These are phyloP conservation scores for Pseudochromis fuscus DNA, from an alignment of 2,797 vertebrate genomes.

Conservation along the genomic window DNA sequence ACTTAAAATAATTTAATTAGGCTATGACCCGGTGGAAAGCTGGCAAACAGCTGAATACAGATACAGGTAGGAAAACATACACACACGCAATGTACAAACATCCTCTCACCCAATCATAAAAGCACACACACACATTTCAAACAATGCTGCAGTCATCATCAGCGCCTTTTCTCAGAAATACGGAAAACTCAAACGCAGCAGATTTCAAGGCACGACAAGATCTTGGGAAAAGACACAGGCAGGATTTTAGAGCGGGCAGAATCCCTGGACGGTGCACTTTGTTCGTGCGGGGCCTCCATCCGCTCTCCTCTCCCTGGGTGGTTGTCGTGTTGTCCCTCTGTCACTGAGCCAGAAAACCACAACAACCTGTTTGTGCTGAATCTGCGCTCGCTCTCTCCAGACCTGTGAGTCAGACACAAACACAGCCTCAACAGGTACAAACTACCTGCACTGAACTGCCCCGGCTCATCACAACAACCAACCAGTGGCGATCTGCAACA, in stretches of 20 bases:
- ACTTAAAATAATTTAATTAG: slow-evolving; percentile 15
- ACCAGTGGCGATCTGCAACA: neutral
- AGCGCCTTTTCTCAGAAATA: slow-evolving; percentile 53
- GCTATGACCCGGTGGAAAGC: slow-evolving; percentile 35
- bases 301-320: slow-evolving; percentile 31
- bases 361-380: slow-evolving; percentile 76
- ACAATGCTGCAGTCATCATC: slow-evolving; percentile 65
- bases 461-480: neutral
- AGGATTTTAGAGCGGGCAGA: slow-evolving; percentile 37
- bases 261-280: slow-evolving; percentile 63
- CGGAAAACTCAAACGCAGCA: slow-evolving; percentile 74
- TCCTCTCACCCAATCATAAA: slow-evolving; percentile 16
- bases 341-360: slow-evolving; percentile 59
- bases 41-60: slow-evolving; percentile 18
- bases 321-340: slow-evolving; percentile 45
- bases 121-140: slow-evolving; percentile 32
- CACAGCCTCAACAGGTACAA: slow-evolving; percentile 65
- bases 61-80: slow-evolving; percentile 33
- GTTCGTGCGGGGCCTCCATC: slow-evolving; percentile 67
- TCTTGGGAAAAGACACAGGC: slow-evolving; percentile 67
- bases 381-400: slow-evolving; percentile 29
- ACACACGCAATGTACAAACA: slow-evolving; percentile 51
- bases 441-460: slow-evolving; percentile 18
- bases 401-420: slow-evolving; percentile 46
- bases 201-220: slow-evolving; percentile 66